These are phyloP conservation scores for Pseudanteris insignis DNA, from an alignment of 2,888 invertebrate species.

Conservation along the genomic window DNA sequence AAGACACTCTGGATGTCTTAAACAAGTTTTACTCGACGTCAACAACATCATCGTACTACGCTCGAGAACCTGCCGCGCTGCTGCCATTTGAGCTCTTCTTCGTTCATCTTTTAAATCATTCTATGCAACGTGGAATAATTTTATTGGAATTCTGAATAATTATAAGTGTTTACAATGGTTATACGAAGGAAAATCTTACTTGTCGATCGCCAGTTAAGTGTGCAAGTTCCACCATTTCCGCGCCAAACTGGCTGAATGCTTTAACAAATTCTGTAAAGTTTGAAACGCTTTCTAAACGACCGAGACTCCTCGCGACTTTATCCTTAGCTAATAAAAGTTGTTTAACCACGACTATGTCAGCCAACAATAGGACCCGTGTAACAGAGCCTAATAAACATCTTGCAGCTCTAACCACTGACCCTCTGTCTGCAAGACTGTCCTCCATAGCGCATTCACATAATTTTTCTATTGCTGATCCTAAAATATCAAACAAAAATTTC, in stretches of 20 bases:
- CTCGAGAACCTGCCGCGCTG: conserved; percentile 93
- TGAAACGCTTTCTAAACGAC: conserved; percentile 85
- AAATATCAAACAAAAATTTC: conserved; percentile 22
- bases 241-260: conserved; percentile 97
- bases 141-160: not conserved
- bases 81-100: conserved; percentile 94
- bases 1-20: conserved; percentile 93
- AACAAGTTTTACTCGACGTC: conserved; percentile 95
- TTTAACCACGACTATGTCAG: conserved; percentile 97
- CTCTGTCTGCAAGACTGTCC: conserved; percentile 71
- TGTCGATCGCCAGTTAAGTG: conserved; percentile 86
- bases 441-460: conserved; percentile 83
- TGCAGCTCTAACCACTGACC: conserved; percentile 88
- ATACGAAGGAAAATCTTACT: too few relatives aligned
- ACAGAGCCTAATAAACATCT: conserved; percentile 93
- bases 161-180: conserved; percentile 12
- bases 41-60: conserved; percentile 96
- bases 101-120: conserved; percentile 93
- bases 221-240: conserved; percentile 98
- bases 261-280: conserved; percentile 98
- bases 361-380: conserved; percentile 92
- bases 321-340: conserved; percentile 95
- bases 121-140: conserved; percentile 54
- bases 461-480: conserved; percentile 91
- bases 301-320: conserved; percentile 86